Conservation (phyloP, 2,888 invertebrate genomes). For the Volucella zonaria region DNA sequence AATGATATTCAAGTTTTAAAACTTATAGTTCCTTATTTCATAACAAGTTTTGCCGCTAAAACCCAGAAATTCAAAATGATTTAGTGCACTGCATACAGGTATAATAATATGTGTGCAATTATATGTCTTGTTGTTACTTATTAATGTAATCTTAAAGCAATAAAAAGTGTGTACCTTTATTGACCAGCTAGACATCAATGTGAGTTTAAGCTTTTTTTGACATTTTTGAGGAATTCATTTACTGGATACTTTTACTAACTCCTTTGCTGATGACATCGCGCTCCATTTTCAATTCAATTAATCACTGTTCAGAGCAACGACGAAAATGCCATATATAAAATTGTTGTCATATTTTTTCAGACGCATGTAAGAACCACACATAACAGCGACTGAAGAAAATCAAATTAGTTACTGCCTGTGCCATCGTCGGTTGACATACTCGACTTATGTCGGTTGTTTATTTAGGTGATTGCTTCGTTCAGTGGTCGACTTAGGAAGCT, state of each 20-base stretch:
- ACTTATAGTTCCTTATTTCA: slow-evolving; percentile 30
- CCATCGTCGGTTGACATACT: slow-evolving; percentile 25
- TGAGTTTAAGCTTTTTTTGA: slow-evolving; percentile 39
- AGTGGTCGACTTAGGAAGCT: slow-evolving; percentile 41
- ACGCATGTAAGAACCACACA: slow-evolving; percentile 22
- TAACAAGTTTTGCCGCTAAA: slow-evolving; percentile 57
- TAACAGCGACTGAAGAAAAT: slow-evolving; percentile 38
- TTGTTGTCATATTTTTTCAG: slow-evolving; percentile 53
- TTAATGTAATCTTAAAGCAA: slow-evolving; percentile 49
- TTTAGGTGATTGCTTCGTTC: slow-evolving; percentile 57
- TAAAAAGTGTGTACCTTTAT: slow-evolving; percentile 64
- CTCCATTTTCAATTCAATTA: slow-evolving; percentile 59
- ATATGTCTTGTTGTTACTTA: slow-evolving; percentile 45
- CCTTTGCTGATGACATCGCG: slow-evolving; percentile 52
- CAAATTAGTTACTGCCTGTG: slow-evolving; percentile 57
- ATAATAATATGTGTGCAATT: no score
- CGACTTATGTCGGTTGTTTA: slow-evolving; percentile 35
- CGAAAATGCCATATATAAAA: slow-evolving; percentile 53
- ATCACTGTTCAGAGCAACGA: slow-evolving; percentile 44
- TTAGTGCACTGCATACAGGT: slow-evolving; percentile 46
- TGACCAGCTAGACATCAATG: slow-evolving; percentile 31
- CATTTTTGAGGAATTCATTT: slow-evolving; percentile 59
- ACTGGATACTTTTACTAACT: slow-evolving; percentile 24
- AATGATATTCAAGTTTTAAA: slow-evolving; percentile 65
- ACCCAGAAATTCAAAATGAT: slow-evolving; percentile 48